phyloP scores from a whole-genome alignment of 2,113 vertebrate genomes.

The Machaerirhynchus nigripectus region DNA sequence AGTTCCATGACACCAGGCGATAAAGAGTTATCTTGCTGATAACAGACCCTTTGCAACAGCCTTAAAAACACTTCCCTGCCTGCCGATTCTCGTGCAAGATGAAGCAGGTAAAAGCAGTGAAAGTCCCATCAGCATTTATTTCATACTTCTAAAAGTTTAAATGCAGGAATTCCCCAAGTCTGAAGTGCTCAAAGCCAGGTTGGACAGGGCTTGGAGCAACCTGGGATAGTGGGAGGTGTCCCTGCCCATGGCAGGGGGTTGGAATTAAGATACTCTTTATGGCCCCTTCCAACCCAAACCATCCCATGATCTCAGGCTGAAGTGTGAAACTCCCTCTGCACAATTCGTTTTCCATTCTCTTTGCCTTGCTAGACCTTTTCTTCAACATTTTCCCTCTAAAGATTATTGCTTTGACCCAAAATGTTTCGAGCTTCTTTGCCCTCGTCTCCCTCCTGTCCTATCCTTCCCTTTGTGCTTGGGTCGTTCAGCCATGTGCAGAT shows the following conservation, averaged over 20 bases:
- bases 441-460: not conserved
- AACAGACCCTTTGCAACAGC: not conserved
- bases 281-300: not conserved
- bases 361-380: not conserved
- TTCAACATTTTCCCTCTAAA: not conserved
- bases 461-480: not conserved
- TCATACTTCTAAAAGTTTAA: not conserved
- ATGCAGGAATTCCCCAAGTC: not conserved
- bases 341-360: not conserved
- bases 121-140: not conserved
- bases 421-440: not conserved
- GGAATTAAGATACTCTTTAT: not conserved
- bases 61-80: not conserved
- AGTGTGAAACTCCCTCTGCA: not conserved
- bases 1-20: not conserved
- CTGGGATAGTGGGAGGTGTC: not conserved
- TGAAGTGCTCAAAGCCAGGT: accelerated
- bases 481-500: not conserved
- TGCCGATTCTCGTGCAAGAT: not conserved
- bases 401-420: not conserved
- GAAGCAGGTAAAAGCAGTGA: not conserved
- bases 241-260: not conserved
- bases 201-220: not conserved
- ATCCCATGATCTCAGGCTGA: not conserved
- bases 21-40: not conserved